Conservation (phyloP, 1,140 invertebrate species). For the Papilio glaucus region DNA sequence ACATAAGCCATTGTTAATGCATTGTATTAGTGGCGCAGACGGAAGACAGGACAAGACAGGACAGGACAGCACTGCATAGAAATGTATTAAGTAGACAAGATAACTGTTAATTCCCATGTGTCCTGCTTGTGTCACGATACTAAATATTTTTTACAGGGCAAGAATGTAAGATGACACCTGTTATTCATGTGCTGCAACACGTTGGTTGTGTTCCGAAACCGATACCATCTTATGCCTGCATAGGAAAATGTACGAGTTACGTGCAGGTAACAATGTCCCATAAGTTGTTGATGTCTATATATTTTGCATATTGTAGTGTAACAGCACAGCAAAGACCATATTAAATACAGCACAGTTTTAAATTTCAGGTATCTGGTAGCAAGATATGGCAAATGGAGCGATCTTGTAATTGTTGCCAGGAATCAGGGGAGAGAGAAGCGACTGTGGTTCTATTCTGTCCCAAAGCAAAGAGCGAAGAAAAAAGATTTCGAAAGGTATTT, state of each 20-base stretch:
- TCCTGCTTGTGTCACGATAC: constrained; percentile 14
- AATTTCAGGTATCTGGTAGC: constrained; percentile 92
- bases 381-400: constrained; percentile 98
- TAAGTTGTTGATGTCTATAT: too few relatives aligned
- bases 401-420: constrained; percentile 97
- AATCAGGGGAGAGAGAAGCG: constrained; percentile 95
- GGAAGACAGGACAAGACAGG: too few relatives aligned
- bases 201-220: constrained; percentile 96
- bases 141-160: constrained; percentile 83
- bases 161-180: constrained; percentile 95
- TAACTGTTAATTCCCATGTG: too few relatives aligned
- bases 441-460: constrained; percentile 94
- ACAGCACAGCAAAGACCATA: not conserved
- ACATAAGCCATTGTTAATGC: too few relatives aligned
- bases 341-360: not conserved
- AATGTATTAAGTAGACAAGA: too few relatives aligned
- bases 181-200: constrained; percentile 95
- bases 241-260: constrained; percentile 95
- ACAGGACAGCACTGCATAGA: too few relatives aligned
- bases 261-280: constrained; percentile 88
- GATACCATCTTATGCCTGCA: constrained; percentile 96
- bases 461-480: constrained; percentile 92
- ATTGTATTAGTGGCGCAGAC: too few relatives aligned
- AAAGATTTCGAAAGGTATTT: constrained; percentile 92
- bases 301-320: too few relatives aligned